phyloP scores from a whole-genome alignment of 2,113 vertebrate genomes.

The Pipa parva region DNA sequence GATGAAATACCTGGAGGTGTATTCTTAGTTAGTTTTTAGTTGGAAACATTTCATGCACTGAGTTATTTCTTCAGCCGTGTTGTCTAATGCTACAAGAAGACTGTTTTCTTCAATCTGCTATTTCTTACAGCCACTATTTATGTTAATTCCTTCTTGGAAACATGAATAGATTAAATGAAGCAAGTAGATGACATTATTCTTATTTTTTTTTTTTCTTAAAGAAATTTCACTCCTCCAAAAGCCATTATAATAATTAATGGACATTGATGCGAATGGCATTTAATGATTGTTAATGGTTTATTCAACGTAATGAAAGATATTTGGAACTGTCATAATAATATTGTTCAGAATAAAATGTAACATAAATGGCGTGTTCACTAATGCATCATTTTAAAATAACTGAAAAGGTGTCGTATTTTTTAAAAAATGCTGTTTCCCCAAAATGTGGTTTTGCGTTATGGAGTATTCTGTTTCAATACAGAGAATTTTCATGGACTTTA shows the following conservation, averaged over 20 bases:
- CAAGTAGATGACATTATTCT: constrained; percentile 11
- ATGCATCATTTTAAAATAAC: neutral
- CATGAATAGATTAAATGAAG: neutral
- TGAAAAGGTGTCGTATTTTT: neutral
- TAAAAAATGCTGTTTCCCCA: no score
- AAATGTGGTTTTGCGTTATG: no score
- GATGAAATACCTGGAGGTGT: constrained; percentile 55
- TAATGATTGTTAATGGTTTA: constrained; percentile 15
- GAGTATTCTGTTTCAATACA: no score
- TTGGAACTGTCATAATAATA: neutral
- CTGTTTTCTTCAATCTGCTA: neutral
- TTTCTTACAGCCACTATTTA: constrained; percentile 33
- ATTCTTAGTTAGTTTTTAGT: constrained; percentile 54
- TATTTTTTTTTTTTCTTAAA: neutral
- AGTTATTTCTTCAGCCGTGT: constrained; percentile 2
- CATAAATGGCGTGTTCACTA: neutral
- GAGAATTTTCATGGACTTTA: no score
- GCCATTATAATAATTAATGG: constrained; percentile 34
- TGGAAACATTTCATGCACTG: constrained; percentile 44
- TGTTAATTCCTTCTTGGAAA: constrained; percentile 1
- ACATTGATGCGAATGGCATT: constrained; percentile 15
- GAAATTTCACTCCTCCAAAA: constrained; percentile 17
- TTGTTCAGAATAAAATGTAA: neutral
- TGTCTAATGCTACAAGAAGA: constrained; percentile 33
- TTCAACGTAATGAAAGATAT: constrained; percentile 19